phyloP scores from a whole-genome alignment of 2,797 vertebrate species.

The Meriones psammophilus region DNA sequence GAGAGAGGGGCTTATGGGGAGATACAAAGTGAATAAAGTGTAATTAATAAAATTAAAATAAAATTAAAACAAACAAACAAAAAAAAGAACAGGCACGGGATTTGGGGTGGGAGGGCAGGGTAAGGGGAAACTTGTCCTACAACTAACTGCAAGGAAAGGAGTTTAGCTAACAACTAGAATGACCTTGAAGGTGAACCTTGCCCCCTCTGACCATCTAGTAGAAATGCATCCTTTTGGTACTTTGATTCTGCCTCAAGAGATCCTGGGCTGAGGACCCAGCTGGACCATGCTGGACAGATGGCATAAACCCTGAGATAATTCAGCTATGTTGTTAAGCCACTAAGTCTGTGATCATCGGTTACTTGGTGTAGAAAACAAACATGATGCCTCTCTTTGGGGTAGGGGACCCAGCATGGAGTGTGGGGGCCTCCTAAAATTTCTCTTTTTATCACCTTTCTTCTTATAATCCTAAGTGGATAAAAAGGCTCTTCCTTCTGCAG shows the following conservation, averaged over 20 bases:
- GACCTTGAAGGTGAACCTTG: not conserved
- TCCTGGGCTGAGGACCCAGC: not conserved
- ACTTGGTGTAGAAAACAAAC: not conserved
- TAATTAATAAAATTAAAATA: too few relatives aligned
- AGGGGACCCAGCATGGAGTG: not conserved
- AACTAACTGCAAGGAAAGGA: not conserved
- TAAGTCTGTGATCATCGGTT: not conserved
- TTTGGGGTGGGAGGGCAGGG: too few relatives aligned
- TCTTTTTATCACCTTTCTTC: not conserved
- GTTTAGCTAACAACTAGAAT: not conserved
- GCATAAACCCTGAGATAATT: not conserved
- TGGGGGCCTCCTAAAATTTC: not conserved
- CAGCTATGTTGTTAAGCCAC: not conserved
- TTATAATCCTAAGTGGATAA: not conserved
- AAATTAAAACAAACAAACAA: too few relatives aligned
- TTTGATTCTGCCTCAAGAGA: not conserved
- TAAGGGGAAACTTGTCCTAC: not conserved
- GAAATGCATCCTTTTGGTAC: not conserved
- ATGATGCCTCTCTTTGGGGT: not conserved
- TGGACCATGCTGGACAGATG: not conserved
- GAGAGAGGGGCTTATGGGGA: too few relatives aligned
- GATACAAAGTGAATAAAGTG: too few relatives aligned
- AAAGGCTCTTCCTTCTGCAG: not conserved
- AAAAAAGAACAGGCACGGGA: too few relatives aligned
- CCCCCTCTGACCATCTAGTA: not conserved